phyloP scores from a whole-genome alignment of 2,797 vertebrate species.

The Meriones psammophilus region DNA sequence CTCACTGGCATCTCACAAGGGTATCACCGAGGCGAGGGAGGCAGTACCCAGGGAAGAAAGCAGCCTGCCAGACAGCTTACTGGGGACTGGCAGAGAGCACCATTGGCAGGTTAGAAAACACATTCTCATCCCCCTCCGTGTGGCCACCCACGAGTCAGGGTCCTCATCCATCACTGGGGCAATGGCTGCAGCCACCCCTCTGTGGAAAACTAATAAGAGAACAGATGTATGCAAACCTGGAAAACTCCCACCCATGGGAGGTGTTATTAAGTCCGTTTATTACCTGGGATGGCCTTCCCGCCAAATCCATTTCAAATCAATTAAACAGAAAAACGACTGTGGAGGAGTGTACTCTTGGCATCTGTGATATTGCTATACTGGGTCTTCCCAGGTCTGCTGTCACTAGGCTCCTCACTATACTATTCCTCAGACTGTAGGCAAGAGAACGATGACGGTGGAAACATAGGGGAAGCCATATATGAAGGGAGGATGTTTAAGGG shows the following conservation, averaged over 20 bases:
- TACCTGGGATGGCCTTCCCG: not conserved
- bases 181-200: accelerated
- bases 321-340: not conserved
- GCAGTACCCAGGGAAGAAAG: not conserved
- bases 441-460: not conserved
- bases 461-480: not conserved
- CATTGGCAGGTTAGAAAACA: accelerated
- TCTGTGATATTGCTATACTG: accelerated
- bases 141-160: not conserved
- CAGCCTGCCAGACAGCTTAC: not conserved
- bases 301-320: not conserved
- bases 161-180: not conserved
- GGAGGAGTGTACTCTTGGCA: accelerated
- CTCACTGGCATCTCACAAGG: not conserved
- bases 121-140: accelerated
- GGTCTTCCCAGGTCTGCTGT: accelerated
- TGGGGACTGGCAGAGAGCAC: not conserved
- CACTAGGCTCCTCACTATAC: not conserved
- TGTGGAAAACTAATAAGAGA: not conserved
- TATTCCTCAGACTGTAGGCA: not conserved
- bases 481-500: not conserved
- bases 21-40: not conserved
- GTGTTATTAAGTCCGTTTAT: conserved; percentile 57
- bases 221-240: accelerated
- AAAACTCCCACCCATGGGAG: accelerated